Evolutionary conservation across 1,140 invertebrate species (phyloP).

Genomic region (Andricus grossulariae): DNA sequence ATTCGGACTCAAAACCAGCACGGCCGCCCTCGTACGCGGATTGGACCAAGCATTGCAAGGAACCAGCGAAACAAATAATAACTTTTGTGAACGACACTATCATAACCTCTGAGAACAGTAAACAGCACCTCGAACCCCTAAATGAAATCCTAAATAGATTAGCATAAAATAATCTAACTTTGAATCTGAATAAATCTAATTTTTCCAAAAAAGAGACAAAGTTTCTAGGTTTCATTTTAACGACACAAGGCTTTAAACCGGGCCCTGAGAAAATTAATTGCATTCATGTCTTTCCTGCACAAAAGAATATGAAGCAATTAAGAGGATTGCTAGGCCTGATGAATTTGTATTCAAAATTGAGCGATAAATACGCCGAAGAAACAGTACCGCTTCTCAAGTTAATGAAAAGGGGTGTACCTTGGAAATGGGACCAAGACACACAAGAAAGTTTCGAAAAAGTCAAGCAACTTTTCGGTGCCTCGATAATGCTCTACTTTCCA

Average conservation of each 20-base stretch:
- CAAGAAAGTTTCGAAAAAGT: neutral
- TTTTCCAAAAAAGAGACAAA: neutral
- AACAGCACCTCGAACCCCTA: too few species aligned
- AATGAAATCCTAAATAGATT: neutral
- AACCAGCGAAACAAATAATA: neutral
- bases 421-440: neutral
- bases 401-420: neutral
- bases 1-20: neutral
- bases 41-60: neutral
- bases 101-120: neutral
- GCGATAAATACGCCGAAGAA: neutral
- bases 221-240: neutral
- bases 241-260: neutral
- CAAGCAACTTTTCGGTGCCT: neutral
- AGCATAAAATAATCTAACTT: neutral
- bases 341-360: neutral
- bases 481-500: neutral
- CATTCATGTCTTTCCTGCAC: neutral
- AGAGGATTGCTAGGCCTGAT: neutral
- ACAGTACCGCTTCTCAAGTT: neutral
- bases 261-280: too few species aligned
- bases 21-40: neutral
- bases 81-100: slow-evolving; percentile 2
- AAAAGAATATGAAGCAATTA: neutral
- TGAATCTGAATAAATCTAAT: neutral